Evolutionary conservation across 2,888 invertebrate species (phyloP).

Genomic region (Lysandra coridon): DNA sequence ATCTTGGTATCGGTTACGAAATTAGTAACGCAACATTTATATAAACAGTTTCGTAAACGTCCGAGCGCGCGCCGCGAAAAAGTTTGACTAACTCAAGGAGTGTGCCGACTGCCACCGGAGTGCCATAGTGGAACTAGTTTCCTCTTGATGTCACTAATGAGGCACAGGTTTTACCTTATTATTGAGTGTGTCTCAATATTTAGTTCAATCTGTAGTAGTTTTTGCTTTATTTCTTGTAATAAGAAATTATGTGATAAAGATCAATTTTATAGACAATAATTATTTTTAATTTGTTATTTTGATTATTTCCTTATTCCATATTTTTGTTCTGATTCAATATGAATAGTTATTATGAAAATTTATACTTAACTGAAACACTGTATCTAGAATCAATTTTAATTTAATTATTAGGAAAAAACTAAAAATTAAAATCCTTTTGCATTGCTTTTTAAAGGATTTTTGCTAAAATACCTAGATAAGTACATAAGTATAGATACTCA

Average conservation of each 20-base stretch:
- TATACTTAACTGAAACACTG: too few relatives aligned
- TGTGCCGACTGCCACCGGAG: neutral
- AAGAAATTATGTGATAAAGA: neutral
- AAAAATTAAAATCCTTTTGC: too few relatives aligned
- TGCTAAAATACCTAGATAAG: too few relatives aligned
- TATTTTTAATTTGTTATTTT: too few relatives aligned
- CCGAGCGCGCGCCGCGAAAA: constrained; percentile 52
- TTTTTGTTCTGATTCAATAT: too few relatives aligned
- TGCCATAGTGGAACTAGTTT: constrained; percentile 30
- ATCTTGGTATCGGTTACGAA: constrained; percentile 50
- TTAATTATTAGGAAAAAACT: too few relatives aligned
- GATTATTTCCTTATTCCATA: too few relatives aligned
- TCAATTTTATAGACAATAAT: too few relatives aligned
- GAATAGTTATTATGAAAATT: too few relatives aligned
- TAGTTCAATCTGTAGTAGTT: neutral
- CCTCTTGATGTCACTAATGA: neutral
- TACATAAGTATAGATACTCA: too few relatives aligned
- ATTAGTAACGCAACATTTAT: constrained; percentile 46
- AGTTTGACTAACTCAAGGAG: constrained; percentile 49
- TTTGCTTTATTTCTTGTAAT: neutral
- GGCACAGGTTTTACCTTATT: neutral
- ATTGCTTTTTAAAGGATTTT: too few relatives aligned
- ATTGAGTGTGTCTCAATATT: neutral
- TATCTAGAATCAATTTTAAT: too few relatives aligned
- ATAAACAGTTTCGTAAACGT: constrained; percentile 52